Evolutionary conservation across 2,113 vertebrate species (phyloP).

Genomic region (Eulemur macaco): DNA sequence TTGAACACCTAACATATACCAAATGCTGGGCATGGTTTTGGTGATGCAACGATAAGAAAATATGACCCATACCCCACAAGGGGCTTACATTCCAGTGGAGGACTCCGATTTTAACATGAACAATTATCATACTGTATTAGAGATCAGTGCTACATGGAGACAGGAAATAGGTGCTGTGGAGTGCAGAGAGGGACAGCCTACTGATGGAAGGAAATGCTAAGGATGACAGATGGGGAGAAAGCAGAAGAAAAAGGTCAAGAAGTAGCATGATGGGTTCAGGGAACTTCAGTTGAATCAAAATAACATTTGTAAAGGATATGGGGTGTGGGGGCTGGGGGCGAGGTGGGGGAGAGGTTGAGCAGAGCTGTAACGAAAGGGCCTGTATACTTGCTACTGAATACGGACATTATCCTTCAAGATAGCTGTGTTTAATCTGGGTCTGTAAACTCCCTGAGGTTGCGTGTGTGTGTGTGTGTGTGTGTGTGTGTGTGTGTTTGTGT

Average conservation of each 20-base stretch:
- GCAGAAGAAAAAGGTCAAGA: background rate
- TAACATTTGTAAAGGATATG: background rate
- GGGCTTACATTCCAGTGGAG: background rate
- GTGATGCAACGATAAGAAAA: background rate
- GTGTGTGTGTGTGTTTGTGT: background rate
- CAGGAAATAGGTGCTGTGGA: background rate
- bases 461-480: background rate
- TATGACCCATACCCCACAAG: background rate
- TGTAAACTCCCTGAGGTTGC: background rate
- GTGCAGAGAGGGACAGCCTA: background rate
- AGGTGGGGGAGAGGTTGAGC: background rate
- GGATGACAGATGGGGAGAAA: background rate
- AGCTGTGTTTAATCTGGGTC: background rate
- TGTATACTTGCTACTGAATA: background rate
- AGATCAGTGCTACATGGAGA: background rate
- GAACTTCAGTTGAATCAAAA: background rate
- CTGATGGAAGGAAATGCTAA: background rate
- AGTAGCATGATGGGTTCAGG: background rate
- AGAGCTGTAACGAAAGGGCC: background rate
- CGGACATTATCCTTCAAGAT: background rate
- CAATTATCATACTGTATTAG: background rate
- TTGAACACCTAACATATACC: background rate
- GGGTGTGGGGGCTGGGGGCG: too few species aligned
- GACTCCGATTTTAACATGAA: background rate
- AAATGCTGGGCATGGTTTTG: background rate